Conservation (phyloP, 2,113 vertebrate species). For the Rhynchomys soricoides region DNA sequence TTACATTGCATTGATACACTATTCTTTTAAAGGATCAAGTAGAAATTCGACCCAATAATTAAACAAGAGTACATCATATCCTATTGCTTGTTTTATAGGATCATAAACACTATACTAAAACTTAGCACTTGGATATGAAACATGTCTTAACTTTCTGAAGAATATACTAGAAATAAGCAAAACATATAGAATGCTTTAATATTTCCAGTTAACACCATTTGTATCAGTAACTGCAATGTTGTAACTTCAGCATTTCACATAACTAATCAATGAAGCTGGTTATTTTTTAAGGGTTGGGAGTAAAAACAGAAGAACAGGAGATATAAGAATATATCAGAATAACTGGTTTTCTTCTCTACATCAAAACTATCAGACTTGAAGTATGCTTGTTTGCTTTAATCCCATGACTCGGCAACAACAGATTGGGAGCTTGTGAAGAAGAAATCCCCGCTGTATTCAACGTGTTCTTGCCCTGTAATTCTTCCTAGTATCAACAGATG, state of each 20-base stretch:
- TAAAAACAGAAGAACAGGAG: constrained; percentile 63
- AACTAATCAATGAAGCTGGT: constrained; percentile 59
- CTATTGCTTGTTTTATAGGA: constrained; percentile 15
- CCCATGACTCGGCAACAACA: constrained; percentile 84
- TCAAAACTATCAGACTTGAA: constrained; percentile 59
- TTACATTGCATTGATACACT: constrained; percentile 37
- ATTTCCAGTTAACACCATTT: constrained; percentile 58
- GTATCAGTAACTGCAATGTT: constrained; percentile 33
- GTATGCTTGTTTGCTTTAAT: constrained; percentile 74
- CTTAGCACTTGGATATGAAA: constrained; percentile 35
- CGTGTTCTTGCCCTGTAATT: constrained; percentile 70
- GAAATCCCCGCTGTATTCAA: constrained; percentile 61
- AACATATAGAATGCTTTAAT: constrained; percentile 74
- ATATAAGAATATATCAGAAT: constrained; percentile 33
- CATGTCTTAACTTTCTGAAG: constrained; percentile 48
- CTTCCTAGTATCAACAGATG: too few species aligned
- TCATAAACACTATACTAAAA: constrained; percentile 33
- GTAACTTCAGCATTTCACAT: constrained; percentile 64
- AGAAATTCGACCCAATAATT: constrained; percentile 59
- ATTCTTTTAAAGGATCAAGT: constrained; percentile 50
- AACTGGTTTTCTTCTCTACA: constrained; percentile 70
- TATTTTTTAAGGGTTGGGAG: constrained; percentile 54
- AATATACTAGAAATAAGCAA: constrained; percentile 71
- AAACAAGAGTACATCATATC: constrained; percentile 17
- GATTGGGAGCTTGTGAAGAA: constrained; percentile 55